A percentile compares a stretch with the other conserved stretches of the same genome.
Conservation (phyloP, 1,140 invertebrate genomes). For the Arion vulgaris region DNA sequence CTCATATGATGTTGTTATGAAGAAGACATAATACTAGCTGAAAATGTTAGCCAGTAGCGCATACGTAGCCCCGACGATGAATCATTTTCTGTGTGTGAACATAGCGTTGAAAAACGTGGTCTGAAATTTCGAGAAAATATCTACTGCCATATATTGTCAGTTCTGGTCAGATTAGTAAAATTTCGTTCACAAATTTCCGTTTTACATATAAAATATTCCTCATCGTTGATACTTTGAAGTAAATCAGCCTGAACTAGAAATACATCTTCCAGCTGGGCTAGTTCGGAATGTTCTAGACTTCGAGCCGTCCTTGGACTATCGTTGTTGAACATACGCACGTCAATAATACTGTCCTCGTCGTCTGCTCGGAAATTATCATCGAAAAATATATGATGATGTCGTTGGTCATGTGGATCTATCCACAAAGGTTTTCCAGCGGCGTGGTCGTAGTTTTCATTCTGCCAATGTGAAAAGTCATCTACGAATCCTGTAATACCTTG, state of each 20-base stretch:
- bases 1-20: too few relatives aligned
- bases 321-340: constrained; percentile 61
- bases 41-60: too few relatives aligned
- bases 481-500: constrained; percentile 63
- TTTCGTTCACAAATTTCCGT: constrained; percentile 63
- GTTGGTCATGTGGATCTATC: constrained; percentile 60
- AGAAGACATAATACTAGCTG: too few relatives aligned
- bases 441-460: constrained; percentile 60
- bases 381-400: constrained; percentile 70
- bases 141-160: neutral
- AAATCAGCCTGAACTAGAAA: constrained; percentile 67
- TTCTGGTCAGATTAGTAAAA: constrained; percentile 55
- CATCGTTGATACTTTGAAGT: constrained; percentile 61
- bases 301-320: constrained; percentile 40
- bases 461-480: constrained; percentile 69
- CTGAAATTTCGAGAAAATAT: too few relatives aligned
- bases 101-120: too few relatives aligned
- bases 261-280: constrained; percentile 58
- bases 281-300: constrained; percentile 52
- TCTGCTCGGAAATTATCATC: constrained; percentile 69
- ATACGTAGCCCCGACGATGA: too few relatives aligned
- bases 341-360: constrained; percentile 68
- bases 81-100: too few relatives aligned
- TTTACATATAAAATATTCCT: constrained; percentile 65
- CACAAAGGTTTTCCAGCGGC: constrained; percentile 65